Base-by-base conservation (phyloP, 2,888 invertebrate genomes). In the Apodemia duryi region DNA sequence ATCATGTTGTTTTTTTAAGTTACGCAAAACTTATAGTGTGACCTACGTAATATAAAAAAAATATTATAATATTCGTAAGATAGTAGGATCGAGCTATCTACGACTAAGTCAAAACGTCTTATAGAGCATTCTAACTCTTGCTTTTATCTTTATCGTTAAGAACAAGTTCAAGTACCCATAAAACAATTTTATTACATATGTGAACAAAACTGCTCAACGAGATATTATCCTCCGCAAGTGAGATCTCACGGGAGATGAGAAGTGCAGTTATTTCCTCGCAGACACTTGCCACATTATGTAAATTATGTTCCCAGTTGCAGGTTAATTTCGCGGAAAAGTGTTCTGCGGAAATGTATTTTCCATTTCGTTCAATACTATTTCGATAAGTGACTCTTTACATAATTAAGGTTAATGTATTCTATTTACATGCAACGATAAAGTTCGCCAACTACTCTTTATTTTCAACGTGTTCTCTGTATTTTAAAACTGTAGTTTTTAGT, bases 271-370 rank as follows among this genome's bases (percentile, higher is more conserved):
- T 57, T 29, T 57, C 32, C 57, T 32, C 57, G 57, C 6, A 32
- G 57, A 57, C 51, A 61, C 51, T 61, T 65, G 28, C 49, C 61
- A 65, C 64, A 65, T 65, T 65, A 65, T 61, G 65, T 61, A 65
- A 41, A 61, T 61, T 64, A 49, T 35, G 38, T 61, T 61, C 61
- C 61, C 49, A 61, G 49, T 65, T 38, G 4, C 7, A 51, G 65
- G 38, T 61, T 49, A 61, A 65, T 51, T 61, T 61, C n/a, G 51
- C 38, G 13, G 21, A 61, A 61, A 65, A 61, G 41, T 65, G 49
- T 41, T 65, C 51, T 51, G 28, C 38, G 41, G 61, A 65, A 65
- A 52, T 64, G 61, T 38, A 61, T 61, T 64, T 64, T 64, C 64
- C 63, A 60, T 54, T 63, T 21, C 57, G 60, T 46, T 60, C 57